These are phyloP conservation scores for Glandiceps talaboti DNA, from an alignment of 53 echinoderm and acorn worm genomes.

Conservation along the genomic window DNA sequence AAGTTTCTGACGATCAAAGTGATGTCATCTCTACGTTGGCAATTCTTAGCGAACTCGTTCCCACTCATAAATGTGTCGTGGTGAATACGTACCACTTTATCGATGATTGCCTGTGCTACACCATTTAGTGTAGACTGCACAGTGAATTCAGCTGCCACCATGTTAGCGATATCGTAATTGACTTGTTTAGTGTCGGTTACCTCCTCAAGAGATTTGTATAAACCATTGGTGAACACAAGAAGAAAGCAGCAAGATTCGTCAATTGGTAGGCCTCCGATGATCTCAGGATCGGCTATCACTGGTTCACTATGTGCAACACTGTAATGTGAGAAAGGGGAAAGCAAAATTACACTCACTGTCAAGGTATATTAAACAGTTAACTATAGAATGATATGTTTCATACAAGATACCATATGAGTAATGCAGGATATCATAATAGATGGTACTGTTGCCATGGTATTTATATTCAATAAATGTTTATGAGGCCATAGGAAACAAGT, in stretches of 20 bases:
- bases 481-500: too few relatives aligned
- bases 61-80: conserved; percentile 62
- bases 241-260: conserved; percentile 49
- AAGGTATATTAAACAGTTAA: too few relatives aligned
- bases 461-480: too few relatives aligned
- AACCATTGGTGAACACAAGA: conserved; percentile 80
- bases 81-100: conserved; percentile 79
- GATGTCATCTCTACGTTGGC: conserved; percentile 79
- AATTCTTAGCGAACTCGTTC: conserved; percentile 33
- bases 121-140: conserved; percentile 77
- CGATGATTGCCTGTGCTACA: conserved; percentile 85
- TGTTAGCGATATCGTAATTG: conserved; percentile 68
- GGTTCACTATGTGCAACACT: conserved; percentile 75
- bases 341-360: too few relatives aligned
- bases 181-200: conserved; percentile 61
- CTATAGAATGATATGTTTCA: too few relatives aligned
- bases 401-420: too few relatives aligned
- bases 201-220: conserved; percentile 60
- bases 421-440: too few relatives aligned
- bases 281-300: conserved; percentile 84
- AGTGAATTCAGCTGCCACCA: conserved; percentile 73
- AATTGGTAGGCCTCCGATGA: conserved; percentile 66
- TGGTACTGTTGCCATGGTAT: too few relatives aligned
- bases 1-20: conserved; percentile 83
- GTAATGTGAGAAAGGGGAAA: too few relatives aligned